Base-by-base conservation (phyloP, 2,888 invertebrate genomes). In the Calameuta filiformis region DNA sequence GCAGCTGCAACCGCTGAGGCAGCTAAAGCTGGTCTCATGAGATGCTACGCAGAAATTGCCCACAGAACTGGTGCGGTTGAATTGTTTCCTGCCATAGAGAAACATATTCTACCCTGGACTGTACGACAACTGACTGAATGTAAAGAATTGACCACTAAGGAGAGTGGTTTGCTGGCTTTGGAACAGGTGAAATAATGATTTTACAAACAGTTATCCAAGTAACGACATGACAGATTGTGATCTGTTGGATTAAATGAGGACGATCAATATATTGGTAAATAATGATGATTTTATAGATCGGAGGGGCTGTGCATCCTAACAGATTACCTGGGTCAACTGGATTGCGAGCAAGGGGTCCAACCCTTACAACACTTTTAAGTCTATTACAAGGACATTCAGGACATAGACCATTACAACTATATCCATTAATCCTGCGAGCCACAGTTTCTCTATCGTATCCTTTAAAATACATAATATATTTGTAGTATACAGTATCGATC, bases 1-100 rank as follows among this genome's bases (percentile, higher is more conserved):
- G 89, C 88, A 1, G 88, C 88, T 1, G 89, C 89, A 1, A 86
- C 83, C 4, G 88, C 87, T 9, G 90, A 90, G 80, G 88, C 88
- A 0, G 84, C 89, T 1, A 90, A 90, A 79, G 85, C 89, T 1
- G 88, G 89, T 75, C 80, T 91, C 12, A 78, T 90, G 23, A 84
- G 82, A 34, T 87, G 86, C 2, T 91, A 91, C 31, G 88, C 87
- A 0, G 90, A 90, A 80, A 88, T 91, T 11, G 87, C 87, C 0
- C 85, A 80, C 69, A 85, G 85, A 37, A 86, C 81, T 1, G 83
- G 89, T n/a, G 79, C 85, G 0, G 74, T 79, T 0, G 77, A 85
- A 56, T 76, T 90, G 11, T 34, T 37, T 35, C 35, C 74, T 30
- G 74, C 34, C 6, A 34, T 74, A 30, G 89, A 90, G 40, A 84